Percentiles rank a stretch among this genome's conserved stretches.
phyloP scores from a whole-genome alignment of 1,140 invertebrate genomes.

The Heliothis virescens region DNA sequence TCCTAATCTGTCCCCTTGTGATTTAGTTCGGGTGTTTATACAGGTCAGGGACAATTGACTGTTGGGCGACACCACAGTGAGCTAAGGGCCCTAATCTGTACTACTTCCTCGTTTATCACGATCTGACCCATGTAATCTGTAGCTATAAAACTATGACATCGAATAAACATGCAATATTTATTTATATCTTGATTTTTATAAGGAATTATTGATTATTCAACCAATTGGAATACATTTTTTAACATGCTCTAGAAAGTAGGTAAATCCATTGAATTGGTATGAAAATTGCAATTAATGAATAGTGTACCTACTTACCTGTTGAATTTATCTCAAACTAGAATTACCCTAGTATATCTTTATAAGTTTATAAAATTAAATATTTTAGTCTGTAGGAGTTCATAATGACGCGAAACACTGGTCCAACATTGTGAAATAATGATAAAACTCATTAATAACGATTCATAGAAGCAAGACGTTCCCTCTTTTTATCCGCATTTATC shows the following conservation, averaged over 20 bases:
- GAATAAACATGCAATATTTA: neutral
- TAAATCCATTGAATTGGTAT: too few relatives aligned
- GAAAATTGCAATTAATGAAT: too few relatives aligned
- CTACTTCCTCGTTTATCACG: conserved; percentile 6
- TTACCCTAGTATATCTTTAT: too few relatives aligned
- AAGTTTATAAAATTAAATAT: neutral
- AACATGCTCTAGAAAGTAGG: too few relatives aligned
- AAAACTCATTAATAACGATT: conserved; percentile 1
- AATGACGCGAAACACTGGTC: neutral
- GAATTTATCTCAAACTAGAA: too few relatives aligned
- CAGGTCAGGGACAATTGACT: conserved; percentile 17
- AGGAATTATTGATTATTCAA: too few relatives aligned
- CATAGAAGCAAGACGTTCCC: neutral
- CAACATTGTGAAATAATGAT: conserved; percentile 14
- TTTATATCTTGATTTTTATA: too few relatives aligned
- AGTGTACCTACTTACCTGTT: too few relatives aligned
- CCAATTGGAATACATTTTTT: too few relatives aligned
- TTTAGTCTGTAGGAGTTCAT: neutral
- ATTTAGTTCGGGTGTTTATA: neutral
- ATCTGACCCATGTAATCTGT: neutral
- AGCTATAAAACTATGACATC: neutral
- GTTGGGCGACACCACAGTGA: conserved; percentile 17
- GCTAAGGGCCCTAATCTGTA: conserved; percentile 23
- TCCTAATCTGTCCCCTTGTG: conserved; percentile 5
- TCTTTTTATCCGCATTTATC: neutral